These are phyloP conservation scores for Pocillopora verrucosa DNA, from an alignment of 64 coral and sea anemone genomes.

Conservation along the genomic window DNA sequence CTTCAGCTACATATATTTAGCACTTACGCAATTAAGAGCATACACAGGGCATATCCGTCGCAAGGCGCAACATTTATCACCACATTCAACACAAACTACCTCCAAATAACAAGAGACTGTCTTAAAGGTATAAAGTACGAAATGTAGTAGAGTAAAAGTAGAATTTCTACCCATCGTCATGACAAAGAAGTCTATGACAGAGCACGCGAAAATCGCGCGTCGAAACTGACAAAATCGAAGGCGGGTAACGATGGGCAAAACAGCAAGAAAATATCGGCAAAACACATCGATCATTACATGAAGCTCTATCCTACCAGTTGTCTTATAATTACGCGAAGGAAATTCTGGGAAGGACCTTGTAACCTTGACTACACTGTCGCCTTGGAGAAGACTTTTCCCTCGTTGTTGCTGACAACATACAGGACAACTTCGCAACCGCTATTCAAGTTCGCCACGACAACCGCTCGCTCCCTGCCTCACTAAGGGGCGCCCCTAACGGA, in stretches of 20 bases:
- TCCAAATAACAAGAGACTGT: not conserved
- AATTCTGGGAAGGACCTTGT: constrained; percentile 96
- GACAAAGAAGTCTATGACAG: constrained; percentile 21
- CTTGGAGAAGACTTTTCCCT: constrained; percentile 94
- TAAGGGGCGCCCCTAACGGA: not conserved
- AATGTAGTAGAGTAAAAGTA: not conserved
- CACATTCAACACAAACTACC: not conserved
- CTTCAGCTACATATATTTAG: constrained; percentile 14
- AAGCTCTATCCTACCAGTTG: constrained; percentile 51
- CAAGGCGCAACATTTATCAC: not conserved
- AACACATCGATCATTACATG: not conserved
- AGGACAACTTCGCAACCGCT: constrained; percentile 97
- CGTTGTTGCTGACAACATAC: constrained; percentile 95
- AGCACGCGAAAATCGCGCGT: constrained; percentile 35
- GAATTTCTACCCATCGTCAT: not conserved
- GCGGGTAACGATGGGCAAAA: constrained; percentile 22
- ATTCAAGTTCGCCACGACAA: constrained; percentile 80
- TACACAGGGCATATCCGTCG: not conserved
- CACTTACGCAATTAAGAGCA: constrained; percentile 3
- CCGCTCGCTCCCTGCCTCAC: constrained; percentile 24
- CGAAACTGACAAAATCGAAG: constrained; percentile 51
- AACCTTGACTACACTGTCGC: constrained; percentile 99
- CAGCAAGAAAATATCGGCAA: not conserved
- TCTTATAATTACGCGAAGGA: constrained; percentile 87
- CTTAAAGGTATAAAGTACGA: not conserved